Conservation (phyloP, 2,797 vertebrate species). For the Myotis planiceps region DNA sequence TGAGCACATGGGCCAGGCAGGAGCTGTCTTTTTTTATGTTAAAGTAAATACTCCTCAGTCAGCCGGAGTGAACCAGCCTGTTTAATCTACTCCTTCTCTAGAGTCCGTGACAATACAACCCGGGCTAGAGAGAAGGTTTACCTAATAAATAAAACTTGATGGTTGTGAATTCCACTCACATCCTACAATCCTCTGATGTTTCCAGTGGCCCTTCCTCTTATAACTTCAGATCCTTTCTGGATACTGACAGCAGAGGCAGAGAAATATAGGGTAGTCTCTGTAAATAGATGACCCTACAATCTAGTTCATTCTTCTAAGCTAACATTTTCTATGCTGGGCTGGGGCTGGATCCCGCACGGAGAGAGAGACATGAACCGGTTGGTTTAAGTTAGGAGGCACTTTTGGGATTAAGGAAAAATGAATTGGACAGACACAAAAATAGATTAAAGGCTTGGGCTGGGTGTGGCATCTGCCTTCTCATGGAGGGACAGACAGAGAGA, state of each 20-base stretch:
- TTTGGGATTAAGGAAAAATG: too few relatives aligned
- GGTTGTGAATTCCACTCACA: not conserved
- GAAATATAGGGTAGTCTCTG: not conserved
- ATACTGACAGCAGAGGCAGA: not conserved
- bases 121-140: not conserved
- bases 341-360: too few relatives aligned
- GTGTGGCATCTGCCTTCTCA: too few relatives aligned
- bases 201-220: not conserved
- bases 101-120: not conserved
- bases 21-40: not conserved
- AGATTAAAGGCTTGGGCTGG: too few relatives aligned
- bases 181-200: not conserved
- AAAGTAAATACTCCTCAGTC: conserved; percentile 10
- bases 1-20: too few relatives aligned
- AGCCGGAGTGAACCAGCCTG: not conserved
- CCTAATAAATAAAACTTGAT: conserved; percentile 24
- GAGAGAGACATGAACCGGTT: too few relatives aligned
- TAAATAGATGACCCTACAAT: not conserved
- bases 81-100: not conserved
- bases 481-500: too few relatives aligned
- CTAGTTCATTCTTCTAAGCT: not conserved
- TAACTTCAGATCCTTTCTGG: not conserved
- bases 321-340: not conserved
- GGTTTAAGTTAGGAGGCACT: too few relatives aligned
- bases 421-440: too few relatives aligned